Percentiles rank a stretch among this genome's conserved stretches.
These are phyloP conservation scores for Smutsia temminckii DNA, from an alignment of 2,797 vertebrate genomes.

Conservation along the genomic window DNA sequence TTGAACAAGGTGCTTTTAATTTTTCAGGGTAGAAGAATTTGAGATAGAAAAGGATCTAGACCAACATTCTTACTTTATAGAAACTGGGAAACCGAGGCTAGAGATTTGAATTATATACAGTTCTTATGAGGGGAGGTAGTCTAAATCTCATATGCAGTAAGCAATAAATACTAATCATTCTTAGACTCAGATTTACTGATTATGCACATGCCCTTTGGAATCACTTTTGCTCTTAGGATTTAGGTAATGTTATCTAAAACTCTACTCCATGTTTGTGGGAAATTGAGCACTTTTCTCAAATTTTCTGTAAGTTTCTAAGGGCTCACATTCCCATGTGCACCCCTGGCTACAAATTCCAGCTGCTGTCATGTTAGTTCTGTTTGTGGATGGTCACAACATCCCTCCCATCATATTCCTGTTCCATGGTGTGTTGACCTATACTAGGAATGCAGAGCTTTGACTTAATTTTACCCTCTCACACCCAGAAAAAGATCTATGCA, in stretches of 20 bases:
- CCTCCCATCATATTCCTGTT: background rate
- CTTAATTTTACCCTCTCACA: background rate
- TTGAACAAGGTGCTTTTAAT: background rate
- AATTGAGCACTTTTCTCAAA: background rate
- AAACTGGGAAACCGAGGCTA: background rate
- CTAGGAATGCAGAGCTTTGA: background rate
- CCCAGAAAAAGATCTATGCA: background rate
- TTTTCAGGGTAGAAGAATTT: background rate
- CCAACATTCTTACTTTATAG: background rate
- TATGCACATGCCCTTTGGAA: background rate
- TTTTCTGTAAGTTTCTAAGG: background rate
- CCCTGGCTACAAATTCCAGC: background rate
- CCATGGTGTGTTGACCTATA: background rate
- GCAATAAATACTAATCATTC: background rate
- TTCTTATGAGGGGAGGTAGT: background rate
- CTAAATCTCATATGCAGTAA: background rate
- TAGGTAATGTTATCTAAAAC: background rate
- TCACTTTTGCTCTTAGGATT: background rate
- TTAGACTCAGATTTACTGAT: constrained; percentile 9
- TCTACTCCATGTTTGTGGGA: background rate
- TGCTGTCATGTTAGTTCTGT: background rate
- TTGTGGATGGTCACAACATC: background rate
- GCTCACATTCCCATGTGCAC: background rate
- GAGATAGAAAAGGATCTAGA: background rate
- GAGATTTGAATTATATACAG: background rate